phyloP scores from a whole-genome alignment of 1,140 invertebrate species.

The Procambarus clarkii region DNA sequence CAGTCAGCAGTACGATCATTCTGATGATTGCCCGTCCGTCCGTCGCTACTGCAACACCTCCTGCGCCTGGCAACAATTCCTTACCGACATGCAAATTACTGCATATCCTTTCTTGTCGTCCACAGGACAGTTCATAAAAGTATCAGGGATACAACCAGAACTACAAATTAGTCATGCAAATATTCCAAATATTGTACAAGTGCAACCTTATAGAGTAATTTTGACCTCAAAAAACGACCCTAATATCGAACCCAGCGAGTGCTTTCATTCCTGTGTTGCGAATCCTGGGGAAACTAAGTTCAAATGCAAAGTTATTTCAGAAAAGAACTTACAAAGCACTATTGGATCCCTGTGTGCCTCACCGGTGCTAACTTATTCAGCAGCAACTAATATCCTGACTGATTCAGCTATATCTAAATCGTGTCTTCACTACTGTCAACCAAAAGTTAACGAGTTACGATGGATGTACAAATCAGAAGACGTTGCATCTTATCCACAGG shows the following conservation, averaged over 20 bases:
- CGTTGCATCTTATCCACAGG: neutral
- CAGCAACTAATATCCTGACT: neutral
- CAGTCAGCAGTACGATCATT: neutral
- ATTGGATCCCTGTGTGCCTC: neutral
- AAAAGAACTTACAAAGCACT: neutral
- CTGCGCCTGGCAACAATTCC: slow-evolving; percentile 34
- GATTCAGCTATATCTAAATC: neutral
- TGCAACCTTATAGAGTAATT: too few relatives aligned
- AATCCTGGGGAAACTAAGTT: neutral
- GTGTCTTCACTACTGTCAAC: neutral
- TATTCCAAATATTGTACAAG: too few relatives aligned
- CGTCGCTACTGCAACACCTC: slow-evolving; percentile 34
- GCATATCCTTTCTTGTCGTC: neutral
- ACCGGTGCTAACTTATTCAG: neutral
- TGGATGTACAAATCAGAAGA: neutral
- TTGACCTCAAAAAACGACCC: neutral
- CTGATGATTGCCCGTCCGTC: slow-evolving; percentile 23
- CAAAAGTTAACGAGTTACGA: neutral
- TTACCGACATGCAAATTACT: neutral
- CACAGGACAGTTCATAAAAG: neutral
- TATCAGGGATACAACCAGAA: neutral
- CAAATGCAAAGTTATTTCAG: neutral
- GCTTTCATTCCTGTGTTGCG: neutral
- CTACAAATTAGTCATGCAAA: too few relatives aligned
- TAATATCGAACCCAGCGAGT: neutral